Base-by-base conservation (phyloP, 1,140 invertebrate species). In the Bombus pascuorum region DNA sequence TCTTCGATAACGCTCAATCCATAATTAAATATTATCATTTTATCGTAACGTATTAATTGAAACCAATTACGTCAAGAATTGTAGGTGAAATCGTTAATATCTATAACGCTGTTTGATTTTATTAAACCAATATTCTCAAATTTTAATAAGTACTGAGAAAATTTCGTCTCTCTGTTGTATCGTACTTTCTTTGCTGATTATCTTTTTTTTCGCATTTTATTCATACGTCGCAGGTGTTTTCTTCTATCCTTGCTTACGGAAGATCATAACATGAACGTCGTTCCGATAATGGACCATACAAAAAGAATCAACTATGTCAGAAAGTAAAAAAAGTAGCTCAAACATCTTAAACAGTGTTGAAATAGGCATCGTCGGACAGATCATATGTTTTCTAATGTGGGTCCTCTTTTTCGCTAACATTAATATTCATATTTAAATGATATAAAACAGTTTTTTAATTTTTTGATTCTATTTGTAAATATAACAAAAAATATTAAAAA, bases 241-340 rank as follows among this genome's bases (percentile, higher is more conserved):
- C 32, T 62, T 15, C 32, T 53, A 44, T 53, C 44, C 44, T 74
- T 75, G 57, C 62, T 53, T 44, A 22, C 34, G 37, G 32, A 47
- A 15, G 47, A 37, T 86, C 42, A 32, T 78, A 86, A 72, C 34
- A 42, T 34, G 42, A 18, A 57, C 62, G 77, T 81, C 83, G 70
- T 86, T 83, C 76, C 57, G 83, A 89, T 88, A 89, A 89, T 88
- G 71, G 71, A n/a, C 18, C 34, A 1, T n/a, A 79, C 71, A 88
- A 86, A 88, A 89, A 75, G 12, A 28, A 70, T 65, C 28, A n/a
- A 62, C 28, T 28, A 59, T 37, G 47, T 47, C 18, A 28, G 47
- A 42, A 62, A 83, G 44, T 37, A 37, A 25, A 22, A 9, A 74
- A 62, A 59, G 4, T 44, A 34, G 32, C 12, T 65, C 4, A n/a